Percentiles rank a stretch among this genome's conserved stretches.
Conservation (phyloP, 2,888 invertebrate species). For the Pterostichus niger region DNA sequence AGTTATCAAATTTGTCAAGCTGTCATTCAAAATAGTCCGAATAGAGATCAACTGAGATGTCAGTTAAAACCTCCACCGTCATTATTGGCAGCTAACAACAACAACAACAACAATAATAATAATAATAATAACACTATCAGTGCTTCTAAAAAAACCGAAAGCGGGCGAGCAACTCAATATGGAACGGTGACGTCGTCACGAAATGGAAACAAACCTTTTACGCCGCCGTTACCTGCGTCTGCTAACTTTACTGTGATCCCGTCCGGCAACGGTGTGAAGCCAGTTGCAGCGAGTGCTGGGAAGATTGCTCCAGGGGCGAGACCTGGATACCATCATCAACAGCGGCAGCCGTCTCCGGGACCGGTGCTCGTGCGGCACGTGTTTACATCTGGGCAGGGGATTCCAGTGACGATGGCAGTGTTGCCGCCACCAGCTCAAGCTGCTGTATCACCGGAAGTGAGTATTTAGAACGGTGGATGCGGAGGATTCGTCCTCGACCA, state of each 20-base stretch:
- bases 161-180: conserved; percentile 75
- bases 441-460: conserved; percentile 76
- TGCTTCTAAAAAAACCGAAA: conserved; percentile 70
- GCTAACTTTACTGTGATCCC: conserved; percentile 70
- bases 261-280: conserved; percentile 68
- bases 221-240: conserved; percentile 75
- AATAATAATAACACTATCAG: conserved; percentile 47
- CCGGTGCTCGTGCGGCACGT: conserved; percentile 84
- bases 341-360: conserved; percentile 80
- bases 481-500: conserved; percentile 51
- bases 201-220: conserved; percentile 74
- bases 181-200: conserved; percentile 76
- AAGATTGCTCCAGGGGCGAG: conserved; percentile 74
- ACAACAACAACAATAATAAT: conserved; percentile 69
- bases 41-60: conserved; percentile 90
- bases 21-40: conserved; percentile 96
- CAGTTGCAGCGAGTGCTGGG: conserved; percentile 72
- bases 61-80: conserved; percentile 93
- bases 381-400: conserved; percentile 80
- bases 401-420: conserved; percentile 80
- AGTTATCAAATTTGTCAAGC: conserved; percentile 97
- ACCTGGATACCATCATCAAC: conserved; percentile 79
- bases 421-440: conserved; percentile 77
- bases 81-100: conserved; percentile 78
- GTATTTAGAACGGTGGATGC: conserved; percentile 69